phyloP scores from a whole-genome alignment of 2,113 vertebrate species.

The Oreotrochilus melanogaster region DNA sequence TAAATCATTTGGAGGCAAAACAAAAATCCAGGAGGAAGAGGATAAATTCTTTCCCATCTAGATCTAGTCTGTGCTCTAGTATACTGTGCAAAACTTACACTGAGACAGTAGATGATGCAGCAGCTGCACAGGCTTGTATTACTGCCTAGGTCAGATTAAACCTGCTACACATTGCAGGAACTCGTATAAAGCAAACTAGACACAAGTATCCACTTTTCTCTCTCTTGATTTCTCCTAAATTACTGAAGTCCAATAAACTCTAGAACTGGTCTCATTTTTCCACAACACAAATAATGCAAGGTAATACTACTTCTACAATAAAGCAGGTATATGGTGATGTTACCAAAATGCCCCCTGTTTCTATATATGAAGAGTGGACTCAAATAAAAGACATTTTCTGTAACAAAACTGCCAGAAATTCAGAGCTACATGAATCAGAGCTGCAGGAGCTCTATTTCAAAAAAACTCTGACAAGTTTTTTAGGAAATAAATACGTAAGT shows the following conservation, averaged over 20 bases:
- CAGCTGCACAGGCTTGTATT: neutral
- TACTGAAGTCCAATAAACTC: neutral
- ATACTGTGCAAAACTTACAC: neutral
- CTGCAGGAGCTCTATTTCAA: neutral
- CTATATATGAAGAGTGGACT: neutral
- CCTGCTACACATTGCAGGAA: neutral
- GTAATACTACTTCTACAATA: neutral
- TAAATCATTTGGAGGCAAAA: accelerated
- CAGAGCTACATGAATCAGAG: neutral
- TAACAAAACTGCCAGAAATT: neutral
- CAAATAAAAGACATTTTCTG: neutral
- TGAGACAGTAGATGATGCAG: neutral
- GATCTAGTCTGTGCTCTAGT: neutral
- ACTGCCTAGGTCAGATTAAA: constrained; percentile 21
- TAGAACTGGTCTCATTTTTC: neutral
- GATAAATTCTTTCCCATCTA: neutral
- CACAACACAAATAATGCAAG: neutral
- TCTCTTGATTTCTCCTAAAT: neutral
- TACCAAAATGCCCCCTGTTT: neutral
- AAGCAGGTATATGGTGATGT: neutral
- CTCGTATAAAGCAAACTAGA: neutral
- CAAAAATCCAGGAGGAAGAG: neutral
- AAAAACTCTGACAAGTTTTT: neutral
- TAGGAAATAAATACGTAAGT: neutral
- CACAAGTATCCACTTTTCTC: neutral